Percentiles rank a stretch among this genome's conserved stretches.
Conservation (phyloP, 2,113 vertebrate species). For the Caranx ignobilis region DNA sequence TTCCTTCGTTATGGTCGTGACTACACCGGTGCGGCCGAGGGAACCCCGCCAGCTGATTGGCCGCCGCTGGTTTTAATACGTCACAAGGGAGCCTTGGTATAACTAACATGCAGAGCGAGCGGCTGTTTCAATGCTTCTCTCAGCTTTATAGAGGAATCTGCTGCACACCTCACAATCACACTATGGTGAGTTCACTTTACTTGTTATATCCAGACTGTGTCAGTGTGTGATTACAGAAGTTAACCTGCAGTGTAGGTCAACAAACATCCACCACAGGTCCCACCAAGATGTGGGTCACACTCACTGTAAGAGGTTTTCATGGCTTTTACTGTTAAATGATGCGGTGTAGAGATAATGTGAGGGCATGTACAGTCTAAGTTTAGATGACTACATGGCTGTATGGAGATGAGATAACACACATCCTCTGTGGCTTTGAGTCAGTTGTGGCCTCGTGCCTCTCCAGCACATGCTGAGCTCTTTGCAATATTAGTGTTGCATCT, state of each 20-base stretch:
- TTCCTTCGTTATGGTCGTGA: constrained; percentile 29
- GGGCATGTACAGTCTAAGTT: neutral
- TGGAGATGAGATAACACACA: neutral
- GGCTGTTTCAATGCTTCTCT: neutral
- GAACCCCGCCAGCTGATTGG: constrained; percentile 70
- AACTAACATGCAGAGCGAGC: neutral
- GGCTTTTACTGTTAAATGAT: neutral
- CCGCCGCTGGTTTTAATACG: neutral
- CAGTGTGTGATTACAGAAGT: neutral
- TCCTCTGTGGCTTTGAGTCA: neutral
- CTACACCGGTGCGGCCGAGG: constrained; percentile 11
- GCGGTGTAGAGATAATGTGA: neutral
- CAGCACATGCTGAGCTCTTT: no score
- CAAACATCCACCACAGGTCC: no score
- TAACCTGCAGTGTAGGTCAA: no score
- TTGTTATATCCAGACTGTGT: neutral
- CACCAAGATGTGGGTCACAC: no score
- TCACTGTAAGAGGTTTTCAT: neutral
- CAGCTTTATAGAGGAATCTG: neutral
- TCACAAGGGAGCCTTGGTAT: constrained; percentile 28
- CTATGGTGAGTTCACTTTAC: constrained; percentile 47
- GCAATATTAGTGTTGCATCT: no score
- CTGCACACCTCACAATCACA: neutral
- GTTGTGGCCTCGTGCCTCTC: no score
- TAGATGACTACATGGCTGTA: neutral